Base-by-base conservation (phyloP, 1,140 invertebrate species). In the Drosophila leontia region DNA sequence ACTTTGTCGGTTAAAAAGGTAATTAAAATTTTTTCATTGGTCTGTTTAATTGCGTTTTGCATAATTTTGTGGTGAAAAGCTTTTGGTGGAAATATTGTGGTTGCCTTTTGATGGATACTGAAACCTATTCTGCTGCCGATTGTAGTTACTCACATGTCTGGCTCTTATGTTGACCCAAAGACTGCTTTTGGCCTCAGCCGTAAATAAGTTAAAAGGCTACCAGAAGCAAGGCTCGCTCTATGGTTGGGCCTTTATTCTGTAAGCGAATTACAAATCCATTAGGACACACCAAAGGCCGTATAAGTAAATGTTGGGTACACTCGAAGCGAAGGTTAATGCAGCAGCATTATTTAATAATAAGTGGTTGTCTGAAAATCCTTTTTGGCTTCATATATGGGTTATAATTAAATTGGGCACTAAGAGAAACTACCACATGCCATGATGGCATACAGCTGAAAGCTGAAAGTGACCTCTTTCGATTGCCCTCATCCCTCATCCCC, bases 181-280 rank as follows among this genome's bases (percentile, higher is more conserved):
- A 84, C 78, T 78, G 58, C 65, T 69, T 87, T 86, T 59, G 55
- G 75, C 44, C 62, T 41, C 50, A 15, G 53, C 56, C 68, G 55
- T 69, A 87, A 87, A 87, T 87, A 77, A 84, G 84, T 69, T 88
- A 58, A 80, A 88, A 87, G 84, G 67, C 48, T 76, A 48, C 15
- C 47, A 32, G 50, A 44, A 42, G 45, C 60, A 67, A 58, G 61
- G 64, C 56, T 48, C 19, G 64, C 56, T 48, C 19, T 44, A 34
- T 34, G 44, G n/a, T 44, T 13, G 11, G 42, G 55, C 42, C 64
- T 80, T 67, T 76, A 61, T 59, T 42, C 59, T 12, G 26, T 87
- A 88, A 87, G 68, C 84, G 84, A 87, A 87, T 87, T 87, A 87
- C 50, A 55, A 60, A 75, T 75, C 74, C 84, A 87, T 87, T 87